Evolutionary conservation across 2,888 invertebrate genomes (phyloP), one percentile per base, ranked within the genome.

Genomic region (Pterostichus madidus): DNA sequence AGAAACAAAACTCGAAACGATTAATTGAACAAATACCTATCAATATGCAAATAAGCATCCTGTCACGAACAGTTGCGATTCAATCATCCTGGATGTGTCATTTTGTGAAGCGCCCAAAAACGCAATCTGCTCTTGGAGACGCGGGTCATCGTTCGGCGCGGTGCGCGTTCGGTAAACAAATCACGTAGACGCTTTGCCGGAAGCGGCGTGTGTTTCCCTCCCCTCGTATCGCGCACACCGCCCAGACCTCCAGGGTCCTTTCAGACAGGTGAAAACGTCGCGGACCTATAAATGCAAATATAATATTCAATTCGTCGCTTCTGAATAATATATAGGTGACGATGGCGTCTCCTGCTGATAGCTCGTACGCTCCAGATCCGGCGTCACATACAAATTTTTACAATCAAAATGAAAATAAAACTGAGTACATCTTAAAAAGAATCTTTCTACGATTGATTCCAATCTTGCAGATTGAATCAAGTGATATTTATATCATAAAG

Each of bases 321-420:
- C 53, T 83, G 83, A 83, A 83, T 83, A 83, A 76, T 83, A 83
- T 83, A 83, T 83, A 77, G 83, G 83, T 83, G 76, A 77, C 64
- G 82, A 76, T 56, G 76, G 39, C 39, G 39, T 5, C 39, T 39
- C 8, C 5, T 39, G 0, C 5, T 39, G 39, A 39, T 39, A 39
- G 39, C 39, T 39, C 39, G 1, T 39, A 2, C 39, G 17, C n/a
- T 10, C 15, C 39, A 77, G 35, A 59, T 31, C 44, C 64, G 17
- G 44, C 39, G 11, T 52, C 52, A 1, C 52, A 52, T 11, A 13
- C n/a, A 13, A 2, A 49, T 49, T 49, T 44, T 49, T 49, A 49
- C 49, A 49, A 49, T 13, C 4, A 49, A 49, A 49, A 49, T 11
- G 1, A 49, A 49, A 49, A 49, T 11, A 49, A 49, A 49, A 49